phyloP scores from a whole-genome alignment of 2,888 invertebrate genomes.

The Hypselothyrea guttata region DNA sequence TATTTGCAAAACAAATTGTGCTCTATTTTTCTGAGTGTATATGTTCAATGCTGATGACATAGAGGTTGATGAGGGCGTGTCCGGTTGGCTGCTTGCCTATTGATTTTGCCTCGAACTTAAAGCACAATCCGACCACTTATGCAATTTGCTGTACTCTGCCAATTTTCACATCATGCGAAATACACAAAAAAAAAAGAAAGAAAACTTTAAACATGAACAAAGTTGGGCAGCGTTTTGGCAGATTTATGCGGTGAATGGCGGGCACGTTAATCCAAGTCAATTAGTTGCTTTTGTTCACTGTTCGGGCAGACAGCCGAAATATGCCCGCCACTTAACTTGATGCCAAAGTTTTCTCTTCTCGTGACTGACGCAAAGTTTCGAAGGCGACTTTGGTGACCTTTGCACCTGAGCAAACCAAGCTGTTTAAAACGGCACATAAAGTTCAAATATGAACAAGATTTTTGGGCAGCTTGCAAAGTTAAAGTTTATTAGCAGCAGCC shows the following conservation, averaged over 20 bases:
- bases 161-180: constrained; percentile 57
- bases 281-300: constrained; percentile 75
- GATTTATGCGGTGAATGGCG: constrained; percentile 62
- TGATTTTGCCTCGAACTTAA: constrained; percentile 54
- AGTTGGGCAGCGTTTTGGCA: constrained; percentile 25
- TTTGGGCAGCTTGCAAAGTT: constrained; percentile 9
- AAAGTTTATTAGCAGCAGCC: too few species aligned
- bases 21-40: too few species aligned
- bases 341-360: constrained; percentile 49
- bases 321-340: constrained; percentile 66
- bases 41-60: background rate
- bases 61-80: constrained; percentile 41
- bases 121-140: constrained; percentile 23
- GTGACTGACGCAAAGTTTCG: constrained; percentile 49
- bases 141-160: constrained; percentile 39
- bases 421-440: constrained; percentile 32
- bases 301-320: constrained; percentile 34
- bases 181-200: too few species aligned
- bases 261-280: constrained; percentile 75
- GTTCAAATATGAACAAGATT: constrained; percentile 43
- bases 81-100: constrained; percentile 59
- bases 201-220: too few species aligned
- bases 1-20: too few species aligned
- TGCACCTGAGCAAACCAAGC: constrained; percentile 35
- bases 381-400: constrained; percentile 45